phyloP scores from a whole-genome alignment of 2,113 vertebrate genomes.

The Dicerorhinus sumatrensis region DNA sequence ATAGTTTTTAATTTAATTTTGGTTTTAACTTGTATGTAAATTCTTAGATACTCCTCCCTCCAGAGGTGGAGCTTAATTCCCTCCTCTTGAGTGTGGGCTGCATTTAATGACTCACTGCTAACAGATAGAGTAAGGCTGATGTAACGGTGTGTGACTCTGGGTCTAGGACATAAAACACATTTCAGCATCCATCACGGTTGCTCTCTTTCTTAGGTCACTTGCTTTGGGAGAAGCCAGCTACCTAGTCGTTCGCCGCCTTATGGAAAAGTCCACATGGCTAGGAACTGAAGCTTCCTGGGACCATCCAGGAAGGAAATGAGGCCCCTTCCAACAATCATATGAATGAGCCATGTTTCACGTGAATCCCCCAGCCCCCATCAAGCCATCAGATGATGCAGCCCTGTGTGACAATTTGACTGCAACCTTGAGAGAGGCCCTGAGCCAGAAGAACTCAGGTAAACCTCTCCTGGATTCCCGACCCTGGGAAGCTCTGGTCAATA shows the following conservation, averaged over 20 bases:
- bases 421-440: background rate
- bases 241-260: background rate
- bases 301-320: background rate
- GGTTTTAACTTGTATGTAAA: background rate
- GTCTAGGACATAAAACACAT: background rate
- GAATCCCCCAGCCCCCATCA: background rate
- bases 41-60: background rate
- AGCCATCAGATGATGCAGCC: background rate
- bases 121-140: background rate
- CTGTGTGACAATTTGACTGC: background rate
- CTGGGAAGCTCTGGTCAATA: background rate
- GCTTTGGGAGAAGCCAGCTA: background rate
- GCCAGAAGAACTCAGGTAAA: background rate
- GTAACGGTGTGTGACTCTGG: background rate
- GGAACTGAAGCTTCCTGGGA: background rate
- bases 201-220: background rate
- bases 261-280: background rate
- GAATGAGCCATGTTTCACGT: background rate
- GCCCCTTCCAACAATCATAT: background rate
- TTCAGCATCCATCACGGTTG: background rate
- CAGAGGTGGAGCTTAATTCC: background rate
- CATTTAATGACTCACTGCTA: background rate
- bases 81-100: background rate
- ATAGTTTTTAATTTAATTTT: background rate
- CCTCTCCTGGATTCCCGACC: background rate